A percentile compares a stretch with the other conserved stretches of the same genome.
These are phyloP conservation scores for Myotis lucifugus DNA, from an alignment of 2,113 vertebrate species.

Conservation along the genomic window DNA sequence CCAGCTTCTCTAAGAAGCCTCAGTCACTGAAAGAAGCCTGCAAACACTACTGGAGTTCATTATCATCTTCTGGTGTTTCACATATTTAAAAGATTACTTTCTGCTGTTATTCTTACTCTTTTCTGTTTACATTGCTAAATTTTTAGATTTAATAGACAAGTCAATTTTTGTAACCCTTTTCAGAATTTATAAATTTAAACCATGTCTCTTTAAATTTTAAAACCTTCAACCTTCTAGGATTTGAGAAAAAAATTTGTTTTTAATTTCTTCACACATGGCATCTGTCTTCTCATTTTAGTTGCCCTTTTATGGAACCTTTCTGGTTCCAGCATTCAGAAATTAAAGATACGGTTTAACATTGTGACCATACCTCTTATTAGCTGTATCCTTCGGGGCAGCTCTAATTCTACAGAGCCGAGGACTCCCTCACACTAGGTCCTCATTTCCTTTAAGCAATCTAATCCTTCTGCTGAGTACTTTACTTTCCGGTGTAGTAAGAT, in stretches of 20 bases:
- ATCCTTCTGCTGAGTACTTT: neutral
- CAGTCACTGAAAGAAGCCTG: neutral
- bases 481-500: neutral
- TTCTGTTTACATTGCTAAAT: neutral
- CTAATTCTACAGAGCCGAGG: constrained; percentile 1
- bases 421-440: neutral
- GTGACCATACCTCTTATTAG: neutral
- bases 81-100: constrained; percentile 16
- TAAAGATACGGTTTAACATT: neutral
- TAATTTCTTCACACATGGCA: constrained; percentile 4
- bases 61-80: neutral
- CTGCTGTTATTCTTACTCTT: neutral
- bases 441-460: neutral
- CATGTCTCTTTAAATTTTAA: constrained; percentile 35
- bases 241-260: neutral
- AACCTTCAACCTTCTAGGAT: neutral
- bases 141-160: constrained; percentile 28
- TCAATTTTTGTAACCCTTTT: neutral
- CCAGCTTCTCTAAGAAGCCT: neutral
- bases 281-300: constrained; percentile 15
- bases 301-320: neutral
- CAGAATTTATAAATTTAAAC: constrained; percentile 10
- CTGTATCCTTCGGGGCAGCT: neutral
- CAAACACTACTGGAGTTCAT: neutral
- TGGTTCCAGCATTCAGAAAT: neutral